Conservation (phyloP, 2,888 invertebrate genomes). For the Scelioninae gen. 1 region DNA sequence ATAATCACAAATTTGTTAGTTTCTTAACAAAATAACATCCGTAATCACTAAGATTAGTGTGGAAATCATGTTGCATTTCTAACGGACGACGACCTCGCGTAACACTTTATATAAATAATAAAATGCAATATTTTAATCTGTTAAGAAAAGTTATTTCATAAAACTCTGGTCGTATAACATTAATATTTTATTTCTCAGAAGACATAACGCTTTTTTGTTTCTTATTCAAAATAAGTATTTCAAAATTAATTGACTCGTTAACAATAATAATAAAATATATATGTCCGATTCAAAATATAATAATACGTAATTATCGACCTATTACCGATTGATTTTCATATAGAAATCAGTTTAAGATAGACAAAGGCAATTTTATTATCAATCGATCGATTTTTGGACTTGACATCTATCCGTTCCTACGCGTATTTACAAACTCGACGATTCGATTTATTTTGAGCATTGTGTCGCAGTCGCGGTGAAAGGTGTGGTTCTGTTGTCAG, state of each 20-base stretch:
- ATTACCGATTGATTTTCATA: constrained; percentile 16
- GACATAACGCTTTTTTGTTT: constrained; percentile 8
- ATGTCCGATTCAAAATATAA: constrained; percentile 30
- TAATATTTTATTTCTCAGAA: constrained; percentile 29
- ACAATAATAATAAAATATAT: constrained; percentile 24
- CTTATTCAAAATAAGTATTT: constrained; percentile 39
- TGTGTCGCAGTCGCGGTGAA: constrained; percentile 63
- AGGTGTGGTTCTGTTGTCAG: constrained; percentile 31
- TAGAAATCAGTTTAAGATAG: constrained; percentile 9
- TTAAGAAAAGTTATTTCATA: constrained; percentile 47
- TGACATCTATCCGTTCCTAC: constrained; percentile 76
- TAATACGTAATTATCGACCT: constrained; percentile 3
- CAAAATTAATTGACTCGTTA: constrained; percentile 45
- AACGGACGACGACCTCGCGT: constrained; percentile 65
- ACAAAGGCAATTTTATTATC: constrained; percentile 32
- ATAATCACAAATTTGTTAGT: constrained; percentile 79
- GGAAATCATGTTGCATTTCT: constrained; percentile 67
- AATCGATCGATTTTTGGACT: constrained; percentile 61
- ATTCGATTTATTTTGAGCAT: constrained; percentile 80
- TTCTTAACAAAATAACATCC: constrained; percentile 72
- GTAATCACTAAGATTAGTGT: constrained; percentile 77
- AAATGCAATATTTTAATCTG: constrained; percentile 44
- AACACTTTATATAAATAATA: constrained; percentile 75
- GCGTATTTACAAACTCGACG: constrained; percentile 79
- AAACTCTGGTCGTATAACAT: constrained; percentile 28